phyloP scores from a whole-genome alignment of 30 jellyfish, hydroid and myxozoan species.

The Aurelia aurita region DNA sequence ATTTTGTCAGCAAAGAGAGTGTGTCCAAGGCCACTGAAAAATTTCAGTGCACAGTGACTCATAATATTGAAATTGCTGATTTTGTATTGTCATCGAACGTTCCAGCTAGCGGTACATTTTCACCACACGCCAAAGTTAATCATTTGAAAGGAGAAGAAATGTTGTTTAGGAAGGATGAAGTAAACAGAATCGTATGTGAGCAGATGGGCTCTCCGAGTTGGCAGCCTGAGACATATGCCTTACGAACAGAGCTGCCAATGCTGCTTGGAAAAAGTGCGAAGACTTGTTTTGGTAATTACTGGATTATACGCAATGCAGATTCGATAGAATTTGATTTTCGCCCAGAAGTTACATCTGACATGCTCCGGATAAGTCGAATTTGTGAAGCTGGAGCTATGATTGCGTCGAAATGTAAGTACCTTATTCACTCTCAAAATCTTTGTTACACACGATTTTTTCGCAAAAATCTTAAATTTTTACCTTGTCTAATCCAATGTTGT shows the following conservation, averaged over 20 bases:
- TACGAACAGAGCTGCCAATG: slow-evolving; percentile 50
- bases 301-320: slow-evolving; percentile 69
- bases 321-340: slow-evolving; percentile 14
- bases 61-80: slow-evolving; percentile 30
- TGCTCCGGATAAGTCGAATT: slow-evolving; percentile 63
- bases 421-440: too few species aligned
- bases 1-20: slow-evolving; percentile 1
- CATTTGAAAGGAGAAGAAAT: slow-evolving; percentile 43
- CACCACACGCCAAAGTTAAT: slow-evolving; percentile 1
- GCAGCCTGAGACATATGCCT: slow-evolving; percentile 8
- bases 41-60: slow-evolving; percentile 19
- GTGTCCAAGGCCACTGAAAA: not conserved
- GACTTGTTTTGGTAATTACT: slow-evolving; percentile 12
- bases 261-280: not conserved
- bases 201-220: slow-evolving; percentile 17
- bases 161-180: slow-evolving; percentile 9
- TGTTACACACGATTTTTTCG: not conserved
- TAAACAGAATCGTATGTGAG: not conserved
- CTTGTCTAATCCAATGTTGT: too few species aligned
- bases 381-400: slow-evolving; percentile 77
- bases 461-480: too few species aligned
- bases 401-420: slow-evolving; percentile 83
- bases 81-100: not conserved
- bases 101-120: not conserved
- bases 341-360: slow-evolving; percentile 58